Evolutionary conservation across 2,113 vertebrate species (phyloP).

Genomic region (Platanista minor): DNA sequence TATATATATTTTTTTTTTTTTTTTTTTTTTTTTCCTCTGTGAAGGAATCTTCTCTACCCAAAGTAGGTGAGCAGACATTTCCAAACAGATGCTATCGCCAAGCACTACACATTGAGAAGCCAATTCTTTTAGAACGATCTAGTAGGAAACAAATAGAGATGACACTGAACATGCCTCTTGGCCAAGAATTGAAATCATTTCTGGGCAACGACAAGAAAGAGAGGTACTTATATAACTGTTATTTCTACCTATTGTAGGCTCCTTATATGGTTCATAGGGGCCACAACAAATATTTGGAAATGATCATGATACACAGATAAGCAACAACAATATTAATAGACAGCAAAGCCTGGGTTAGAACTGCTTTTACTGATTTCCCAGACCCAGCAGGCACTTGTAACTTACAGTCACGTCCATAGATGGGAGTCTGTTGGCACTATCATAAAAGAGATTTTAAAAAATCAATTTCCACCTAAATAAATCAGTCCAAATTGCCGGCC

Average conservation of each 20-base stretch:
- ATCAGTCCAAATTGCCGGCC: neutral
- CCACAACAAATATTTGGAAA: neutral
- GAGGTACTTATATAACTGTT: neutral
- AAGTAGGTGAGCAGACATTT: neutral
- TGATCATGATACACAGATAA: neutral
- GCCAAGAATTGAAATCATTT: neutral
- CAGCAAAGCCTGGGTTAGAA: neutral
- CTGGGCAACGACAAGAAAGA: neutral
- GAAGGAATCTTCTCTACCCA: neutral
- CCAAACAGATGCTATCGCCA: neutral
- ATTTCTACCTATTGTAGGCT: neutral
- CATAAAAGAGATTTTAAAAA: neutral
- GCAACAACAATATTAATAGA: neutral
- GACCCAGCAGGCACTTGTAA: neutral
- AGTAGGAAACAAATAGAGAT: slow-evolving; percentile 18
- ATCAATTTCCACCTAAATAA: slow-evolving; percentile 20
- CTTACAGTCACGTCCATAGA: neutral
- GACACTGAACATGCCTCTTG: neutral
- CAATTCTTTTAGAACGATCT: neutral
- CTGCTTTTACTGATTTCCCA: neutral
- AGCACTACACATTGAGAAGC: neutral
- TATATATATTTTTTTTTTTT: too few species aligned
- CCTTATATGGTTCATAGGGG: neutral
- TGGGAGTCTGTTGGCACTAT: neutral
- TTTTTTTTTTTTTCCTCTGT: neutral